phyloP scores from a whole-genome alignment of 2,888 invertebrate genomes.

The Netelia inedita region DNA sequence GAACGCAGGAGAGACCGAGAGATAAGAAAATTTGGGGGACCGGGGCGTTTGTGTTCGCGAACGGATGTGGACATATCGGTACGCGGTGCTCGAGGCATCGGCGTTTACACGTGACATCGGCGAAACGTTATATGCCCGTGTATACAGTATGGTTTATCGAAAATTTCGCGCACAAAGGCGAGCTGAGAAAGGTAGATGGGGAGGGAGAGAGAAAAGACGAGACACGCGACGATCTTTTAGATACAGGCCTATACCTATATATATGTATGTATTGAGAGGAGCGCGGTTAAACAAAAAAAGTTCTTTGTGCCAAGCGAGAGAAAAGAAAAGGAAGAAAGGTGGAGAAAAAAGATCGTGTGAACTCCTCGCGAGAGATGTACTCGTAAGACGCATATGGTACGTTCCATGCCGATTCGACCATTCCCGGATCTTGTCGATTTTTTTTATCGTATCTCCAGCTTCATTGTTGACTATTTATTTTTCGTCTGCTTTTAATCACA shows the following conservation, averaged over 20 bases:
- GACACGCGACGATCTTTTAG: conserved; percentile 69
- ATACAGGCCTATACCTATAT: conserved; percentile 7
- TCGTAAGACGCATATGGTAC: neutral
- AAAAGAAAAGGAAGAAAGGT: conserved; percentile 44
- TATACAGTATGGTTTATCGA: conserved; percentile 66
- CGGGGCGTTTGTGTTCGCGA: conserved; percentile 47
- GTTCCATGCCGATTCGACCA: neutral
- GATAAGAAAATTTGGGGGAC: conserved; percentile 27
- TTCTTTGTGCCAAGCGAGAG: conserved; percentile 59
- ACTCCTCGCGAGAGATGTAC: conserved; percentile 34
- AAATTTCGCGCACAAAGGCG: conserved; percentile 71
- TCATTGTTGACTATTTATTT: neutral
- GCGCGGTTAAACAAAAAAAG: conserved; percentile 42
- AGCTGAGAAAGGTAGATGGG: conserved; percentile 15
- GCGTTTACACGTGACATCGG: conserved; percentile 53
- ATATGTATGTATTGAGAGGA: neutral
- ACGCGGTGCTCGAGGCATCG: conserved; percentile 47
- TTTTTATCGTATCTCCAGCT: neutral
- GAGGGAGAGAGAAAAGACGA: conserved; percentile 26
- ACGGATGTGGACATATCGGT: conserved; percentile 74
- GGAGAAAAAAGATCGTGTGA: conserved; percentile 60
- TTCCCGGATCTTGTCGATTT: neutral
- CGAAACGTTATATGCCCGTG: conserved; percentile 43
- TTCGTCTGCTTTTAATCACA: too few relatives aligned
- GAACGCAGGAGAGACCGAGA: neutral